Evolutionary conservation across 2,113 vertebrate genomes (phyloP), one percentile per base, ranked within the genome.

Genomic region (Sceloporus tristichus): DNA sequence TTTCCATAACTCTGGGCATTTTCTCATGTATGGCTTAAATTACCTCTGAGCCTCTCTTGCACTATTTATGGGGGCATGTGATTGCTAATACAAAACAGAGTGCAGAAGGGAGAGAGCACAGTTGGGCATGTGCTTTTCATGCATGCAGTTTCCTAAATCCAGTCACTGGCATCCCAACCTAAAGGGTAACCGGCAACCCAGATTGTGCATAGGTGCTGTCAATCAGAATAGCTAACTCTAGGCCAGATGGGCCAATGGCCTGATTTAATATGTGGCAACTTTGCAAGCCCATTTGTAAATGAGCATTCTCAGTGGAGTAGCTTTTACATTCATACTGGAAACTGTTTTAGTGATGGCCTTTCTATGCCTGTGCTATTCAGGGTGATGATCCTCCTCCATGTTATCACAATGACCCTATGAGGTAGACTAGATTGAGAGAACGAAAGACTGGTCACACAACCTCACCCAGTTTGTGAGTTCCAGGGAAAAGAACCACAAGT

Each of bases 1-100:
- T 29, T 3, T n/a, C 48, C 25, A 48, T 14, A 1, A 29, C 0
- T 81, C 86, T 0, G 73, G 27, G 4, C 29, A 38, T 78, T 83
- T 83, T 68, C 34, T 38, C 59, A 77, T 83, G 42, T 77, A 88
- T 13, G 48, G 73, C n/a, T 77, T 66, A 66, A 82, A 83, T 40
- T 76, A 59, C 42, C 7, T 82, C 59, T 53, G 73, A 88, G 73
- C 62, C 2, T 83, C 80, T 83, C 62, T 83, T 82, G 56, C 42
- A 56, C 40, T 77, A 66, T 88, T 82, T 68, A 77, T 70, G 29
- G 16, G 59, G 48, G 65, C 38, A n/a, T 54, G 42, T 75, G 71
- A 74, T 34, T 87, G 70, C 42, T 82, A 82, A 53, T 75, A 29
- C 86, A 82, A n/a, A 82, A 42, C 38, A 53, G 40, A 34, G 66